A percentile compares a stretch with the other conserved stretches of the same genome.
phyloP scores from a whole-genome alignment of 2,888 invertebrate species.

The Agapostemon virescens region DNA sequence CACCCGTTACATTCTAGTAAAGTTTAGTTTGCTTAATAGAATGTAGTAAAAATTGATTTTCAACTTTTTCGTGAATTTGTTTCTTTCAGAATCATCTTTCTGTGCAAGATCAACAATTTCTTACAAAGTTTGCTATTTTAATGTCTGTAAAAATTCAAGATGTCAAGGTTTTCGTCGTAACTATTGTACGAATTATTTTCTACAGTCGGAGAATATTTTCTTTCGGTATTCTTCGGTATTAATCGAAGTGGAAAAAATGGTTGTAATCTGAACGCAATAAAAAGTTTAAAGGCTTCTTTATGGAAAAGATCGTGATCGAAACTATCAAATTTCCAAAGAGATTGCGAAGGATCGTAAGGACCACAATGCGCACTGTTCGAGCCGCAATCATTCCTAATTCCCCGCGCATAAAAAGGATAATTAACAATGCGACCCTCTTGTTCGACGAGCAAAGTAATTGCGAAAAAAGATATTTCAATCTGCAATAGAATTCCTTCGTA shows the following conservation, averaged over 20 bases:
- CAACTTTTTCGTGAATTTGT: background rate
- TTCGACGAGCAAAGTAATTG: slow-evolving; percentile 1
- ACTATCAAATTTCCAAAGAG: background rate
- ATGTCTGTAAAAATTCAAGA: background rate
- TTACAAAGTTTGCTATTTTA: background rate
- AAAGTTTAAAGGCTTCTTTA: background rate
- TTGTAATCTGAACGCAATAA: background rate
- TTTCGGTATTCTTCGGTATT: background rate
- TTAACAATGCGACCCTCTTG: background rate
- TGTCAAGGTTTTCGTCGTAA: background rate
- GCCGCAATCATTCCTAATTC: slow-evolving; percentile 2
- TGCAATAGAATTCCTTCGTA: slow-evolving; percentile 21
- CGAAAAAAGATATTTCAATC: slow-evolving; percentile 14
- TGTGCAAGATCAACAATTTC: background rate
- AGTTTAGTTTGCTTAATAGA: too few species aligned
- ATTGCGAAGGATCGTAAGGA: background rate
- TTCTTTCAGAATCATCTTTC: background rate
- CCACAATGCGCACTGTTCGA: background rate
- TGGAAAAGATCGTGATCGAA: background rate
- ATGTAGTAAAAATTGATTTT: too few species aligned
- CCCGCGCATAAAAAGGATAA: background rate
- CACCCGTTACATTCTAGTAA: too few species aligned
- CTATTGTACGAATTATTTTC: background rate
- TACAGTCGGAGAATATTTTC: background rate
- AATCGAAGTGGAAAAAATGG: background rate